Conservation (phyloP, 2,113 vertebrate genomes). For the Corvus moneduloides region DNA sequence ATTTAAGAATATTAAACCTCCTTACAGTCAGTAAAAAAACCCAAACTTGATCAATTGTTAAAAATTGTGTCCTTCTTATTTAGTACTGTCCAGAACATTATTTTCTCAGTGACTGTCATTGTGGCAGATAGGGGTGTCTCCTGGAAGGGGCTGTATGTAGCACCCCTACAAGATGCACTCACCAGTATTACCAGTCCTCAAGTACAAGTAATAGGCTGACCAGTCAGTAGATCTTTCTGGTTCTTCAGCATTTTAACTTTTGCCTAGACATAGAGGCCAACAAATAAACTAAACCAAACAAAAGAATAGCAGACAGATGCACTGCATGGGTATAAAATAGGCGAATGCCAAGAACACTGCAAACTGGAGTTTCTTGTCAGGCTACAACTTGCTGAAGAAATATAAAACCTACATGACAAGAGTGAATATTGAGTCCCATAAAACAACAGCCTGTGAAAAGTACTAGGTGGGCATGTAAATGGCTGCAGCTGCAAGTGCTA, state of each 20-base stretch:
- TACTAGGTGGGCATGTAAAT: not conserved
- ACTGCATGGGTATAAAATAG: not conserved
- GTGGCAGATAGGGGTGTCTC: not conserved
- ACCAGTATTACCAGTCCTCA: not conserved
- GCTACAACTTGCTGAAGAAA: not conserved
- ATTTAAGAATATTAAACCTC: not conserved
- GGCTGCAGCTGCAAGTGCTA: accelerated
- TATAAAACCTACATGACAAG: not conserved
- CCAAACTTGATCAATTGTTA: not conserved
- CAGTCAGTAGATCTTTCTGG: not conserved
- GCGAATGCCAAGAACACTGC: not conserved
- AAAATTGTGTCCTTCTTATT: not conserved
- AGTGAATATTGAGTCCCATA: not conserved
- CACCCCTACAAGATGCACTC: not conserved
- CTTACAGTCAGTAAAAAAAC: not conserved
- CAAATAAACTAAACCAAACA: not conserved
- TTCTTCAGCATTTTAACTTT: not conserved
- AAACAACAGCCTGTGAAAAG: not conserved
- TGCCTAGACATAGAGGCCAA: not conserved
- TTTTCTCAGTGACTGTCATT: not conserved
- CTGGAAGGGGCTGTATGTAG: not conserved
- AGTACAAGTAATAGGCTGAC: not conserved
- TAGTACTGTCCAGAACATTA: not conserved
- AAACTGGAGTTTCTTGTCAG: not conserved
- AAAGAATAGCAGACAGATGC: not conserved